These are phyloP conservation scores for Telmatherina bonti DNA, from an alignment of 2,797 vertebrate species.

Conservation along the genomic window DNA sequence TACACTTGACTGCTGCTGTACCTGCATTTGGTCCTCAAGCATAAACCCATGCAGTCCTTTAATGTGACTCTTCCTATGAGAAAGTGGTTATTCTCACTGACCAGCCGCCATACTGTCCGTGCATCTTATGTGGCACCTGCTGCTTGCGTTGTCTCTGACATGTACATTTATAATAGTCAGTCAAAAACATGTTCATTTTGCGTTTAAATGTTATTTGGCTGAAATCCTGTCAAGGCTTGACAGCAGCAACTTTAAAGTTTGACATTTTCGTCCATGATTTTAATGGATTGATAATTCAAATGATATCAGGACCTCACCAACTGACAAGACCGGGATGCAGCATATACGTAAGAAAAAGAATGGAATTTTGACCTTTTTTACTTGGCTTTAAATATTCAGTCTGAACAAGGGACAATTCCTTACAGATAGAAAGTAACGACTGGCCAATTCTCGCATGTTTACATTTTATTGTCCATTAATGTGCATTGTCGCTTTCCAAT, in stretches of 20 bases:
- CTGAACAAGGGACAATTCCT: constrained; percentile 20
- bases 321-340: not conserved
- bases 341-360: constrained; percentile 18
- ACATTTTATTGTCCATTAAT: no score
- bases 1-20: no score
- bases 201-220: constrained; percentile 5
- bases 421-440: not conserved
- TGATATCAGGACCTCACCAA: not conserved
- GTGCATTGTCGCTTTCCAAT: no score
- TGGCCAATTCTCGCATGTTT: no score
- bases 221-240: constrained; percentile 27
- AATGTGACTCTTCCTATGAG: constrained; percentile 32
- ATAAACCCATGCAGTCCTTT: no score
- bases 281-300: constrained; percentile 27
- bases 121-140: constrained; percentile 49
- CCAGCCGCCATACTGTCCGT: constrained; percentile 50
- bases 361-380: constrained; percentile 44
- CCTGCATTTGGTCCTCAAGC: no score
- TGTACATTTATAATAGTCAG: constrained; percentile 32
- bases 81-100: constrained; percentile 75
- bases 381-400: constrained; percentile 42
- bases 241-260: constrained; percentile 59
- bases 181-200: constrained; percentile 11
- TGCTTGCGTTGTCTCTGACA: constrained; percentile 20
- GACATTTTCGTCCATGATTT: constrained; percentile 17